phyloP scores from a whole-genome alignment of 2,888 invertebrate species.

The Euzophera pinguis region DNA sequence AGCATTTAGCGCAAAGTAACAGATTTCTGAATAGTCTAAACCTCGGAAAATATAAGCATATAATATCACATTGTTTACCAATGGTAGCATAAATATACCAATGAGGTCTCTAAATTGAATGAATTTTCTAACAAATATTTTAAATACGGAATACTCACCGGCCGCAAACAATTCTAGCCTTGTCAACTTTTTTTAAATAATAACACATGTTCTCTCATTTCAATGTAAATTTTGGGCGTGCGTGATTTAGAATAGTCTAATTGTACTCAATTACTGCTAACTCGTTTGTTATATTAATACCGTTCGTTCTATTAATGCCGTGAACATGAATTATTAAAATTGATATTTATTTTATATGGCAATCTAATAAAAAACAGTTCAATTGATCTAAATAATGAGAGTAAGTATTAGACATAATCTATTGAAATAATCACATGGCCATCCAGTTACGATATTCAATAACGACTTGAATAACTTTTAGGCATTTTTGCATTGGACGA shows the following conservation, averaged over 20 bases:
- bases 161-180: not conserved
- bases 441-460: no score
- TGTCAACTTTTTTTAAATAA: not conserved
- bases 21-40: no score
- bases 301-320: not conserved
- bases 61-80: no score
- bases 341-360: not conserved
- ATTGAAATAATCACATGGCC: no score
- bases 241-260: conserved; percentile 1
- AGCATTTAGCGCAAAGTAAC: no score
- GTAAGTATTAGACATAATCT: no score
- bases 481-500: no score
- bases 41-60: no score
- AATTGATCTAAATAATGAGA: not conserved
- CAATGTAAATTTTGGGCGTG: conserved; percentile 9
- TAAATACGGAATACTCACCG: not conserved
- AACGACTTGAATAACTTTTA: no score
- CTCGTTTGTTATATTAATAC: not conserved
- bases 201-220: conserved; percentile 6
- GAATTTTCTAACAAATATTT: no score
- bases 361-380: not conserved
- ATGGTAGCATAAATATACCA: no score
- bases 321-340: conserved; percentile 2
- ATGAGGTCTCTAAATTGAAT: no score
- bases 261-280: not conserved